These are phyloP conservation scores for Ypsolopha scabrella DNA, from an alignment of 2,888 invertebrate genomes.

Conservation along the genomic window DNA sequence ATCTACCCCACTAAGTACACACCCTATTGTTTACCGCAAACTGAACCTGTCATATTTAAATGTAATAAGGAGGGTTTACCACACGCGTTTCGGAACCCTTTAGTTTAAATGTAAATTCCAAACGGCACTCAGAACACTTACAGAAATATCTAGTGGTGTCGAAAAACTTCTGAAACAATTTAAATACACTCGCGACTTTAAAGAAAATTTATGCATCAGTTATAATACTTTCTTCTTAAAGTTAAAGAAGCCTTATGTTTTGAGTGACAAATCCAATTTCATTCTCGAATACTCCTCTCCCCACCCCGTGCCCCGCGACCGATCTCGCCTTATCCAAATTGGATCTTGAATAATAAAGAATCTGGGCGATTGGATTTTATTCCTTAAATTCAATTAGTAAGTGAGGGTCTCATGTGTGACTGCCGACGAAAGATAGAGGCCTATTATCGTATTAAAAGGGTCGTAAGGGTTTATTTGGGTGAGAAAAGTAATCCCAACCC, in stretches of 20 bases:
- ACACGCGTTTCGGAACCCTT: not conserved
- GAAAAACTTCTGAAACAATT: not conserved
- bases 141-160: not conserved
- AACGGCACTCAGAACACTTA: not conserved
- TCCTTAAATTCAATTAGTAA: slow-evolving; percentile 73
- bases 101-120: not conserved
- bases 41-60: not conserved
- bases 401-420: slow-evolving; percentile 66
- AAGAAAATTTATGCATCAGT: slow-evolving; percentile 3
- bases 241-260: slow-evolving; percentile 63
- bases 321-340: slow-evolving; percentile 72
- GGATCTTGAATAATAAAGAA: slow-evolving; percentile 73
- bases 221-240: slow-evolving; percentile 28
- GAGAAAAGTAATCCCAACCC: slow-evolving; percentile 18
- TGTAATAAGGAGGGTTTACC: not conserved
- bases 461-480: slow-evolving; percentile 40
- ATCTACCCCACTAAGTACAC: slow-evolving; percentile 15
- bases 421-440: slow-evolving; percentile 67
- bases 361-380: slow-evolving; percentile 72
- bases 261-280: slow-evolving; percentile 71
- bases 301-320: slow-evolving; percentile 45
- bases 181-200: not conserved
- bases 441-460: slow-evolving; percentile 65
- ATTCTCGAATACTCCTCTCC: slow-evolving; percentile 59
- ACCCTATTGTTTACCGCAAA: slow-evolving; percentile 7